Base-by-base conservation (phyloP, 2,797 vertebrate genomes). In the Decapterus maruadsi region DNA sequence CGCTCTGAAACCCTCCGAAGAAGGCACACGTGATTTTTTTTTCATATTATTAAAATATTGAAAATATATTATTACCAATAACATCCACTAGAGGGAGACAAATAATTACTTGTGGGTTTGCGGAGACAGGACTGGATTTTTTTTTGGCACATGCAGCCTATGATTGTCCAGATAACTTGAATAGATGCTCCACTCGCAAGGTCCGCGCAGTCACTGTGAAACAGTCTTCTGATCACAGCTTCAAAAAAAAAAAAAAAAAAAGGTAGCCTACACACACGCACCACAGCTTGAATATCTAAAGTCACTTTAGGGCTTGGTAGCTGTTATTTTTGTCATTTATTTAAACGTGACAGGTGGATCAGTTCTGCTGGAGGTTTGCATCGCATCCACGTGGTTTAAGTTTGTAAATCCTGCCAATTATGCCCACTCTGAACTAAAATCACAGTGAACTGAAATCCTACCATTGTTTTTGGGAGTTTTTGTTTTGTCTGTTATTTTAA, bases 41-140 rank as follows among this genome's bases (percentile, higher is more conserved):
- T 34, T 26, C 26, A 34, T 34, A 34, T 34, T 5, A 4, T 34
- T 5, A 4, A 34, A 40, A 40, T 40, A 2, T 8, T 38, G 3
- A 45, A 19, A 31, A 22, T 6, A 0, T 75, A 60, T 13, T 45
- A 1, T 70, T 61, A 34, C 1, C 2, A 11, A 26, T 10, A 42
- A 19, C 10, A 3, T 16, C 87, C 93, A 80, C 87, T 81, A 94
- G 93, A 90, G 84, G 90, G 92, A 80, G 88, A 89, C 89, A 94
- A 70, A 89, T 8, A 54, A 77, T 57, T 2, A 64, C 42, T 9
- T 0, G 59, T 81, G 38, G 29, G 38, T 29, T 14, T 46, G 0
- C 0, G 8, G 11, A 14, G n/a, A 1, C 6, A 58, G 36, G 36
- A 9, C 13, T 22, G 58, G 54, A 12, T 43, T 11, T 26, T 26